These are phyloP conservation scores for Cryptoprocta ferox DNA, from an alignment of 2,797 vertebrate species.

Conservation along the genomic window DNA sequence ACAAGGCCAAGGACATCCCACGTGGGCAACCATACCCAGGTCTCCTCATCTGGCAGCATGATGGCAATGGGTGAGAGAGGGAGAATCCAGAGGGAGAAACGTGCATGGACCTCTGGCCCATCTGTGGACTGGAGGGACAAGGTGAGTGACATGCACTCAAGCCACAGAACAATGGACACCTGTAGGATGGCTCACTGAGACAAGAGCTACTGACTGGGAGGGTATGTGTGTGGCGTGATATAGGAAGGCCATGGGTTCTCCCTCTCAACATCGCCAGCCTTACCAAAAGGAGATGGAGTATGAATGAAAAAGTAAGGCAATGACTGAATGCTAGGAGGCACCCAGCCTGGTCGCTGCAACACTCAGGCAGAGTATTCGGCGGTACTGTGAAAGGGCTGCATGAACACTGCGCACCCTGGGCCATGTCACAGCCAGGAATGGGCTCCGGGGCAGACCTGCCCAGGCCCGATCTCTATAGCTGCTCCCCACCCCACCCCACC, in stretches of 20 bases:
- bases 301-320: neutral
- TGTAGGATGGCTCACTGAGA: neutral
- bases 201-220: neutral
- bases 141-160: neutral
- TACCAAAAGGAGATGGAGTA: neutral
- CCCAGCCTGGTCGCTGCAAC: neutral
- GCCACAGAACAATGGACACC: rapidly evolving
- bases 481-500: neutral
- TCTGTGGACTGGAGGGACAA: too few species aligned
- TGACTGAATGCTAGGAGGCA: neutral
- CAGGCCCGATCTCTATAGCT: neutral
- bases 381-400: rapidly evolving
- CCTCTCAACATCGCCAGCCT: neutral
- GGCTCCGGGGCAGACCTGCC: neutral
- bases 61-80: neutral
- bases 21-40: too few species aligned
- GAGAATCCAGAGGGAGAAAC: neutral
- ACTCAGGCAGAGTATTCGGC: too few species aligned
- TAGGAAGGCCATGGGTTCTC: rapidly evolving
- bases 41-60: neutral
- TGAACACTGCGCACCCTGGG: rapidly evolving
- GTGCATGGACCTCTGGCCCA: neutral
- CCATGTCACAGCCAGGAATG: rapidly evolving
- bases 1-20: neutral
- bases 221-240: neutral